Percentiles rank a stretch among this genome's conserved stretches.
Conservation (phyloP, 2,797 vertebrate species). For the Sparidentex hasta region DNA sequence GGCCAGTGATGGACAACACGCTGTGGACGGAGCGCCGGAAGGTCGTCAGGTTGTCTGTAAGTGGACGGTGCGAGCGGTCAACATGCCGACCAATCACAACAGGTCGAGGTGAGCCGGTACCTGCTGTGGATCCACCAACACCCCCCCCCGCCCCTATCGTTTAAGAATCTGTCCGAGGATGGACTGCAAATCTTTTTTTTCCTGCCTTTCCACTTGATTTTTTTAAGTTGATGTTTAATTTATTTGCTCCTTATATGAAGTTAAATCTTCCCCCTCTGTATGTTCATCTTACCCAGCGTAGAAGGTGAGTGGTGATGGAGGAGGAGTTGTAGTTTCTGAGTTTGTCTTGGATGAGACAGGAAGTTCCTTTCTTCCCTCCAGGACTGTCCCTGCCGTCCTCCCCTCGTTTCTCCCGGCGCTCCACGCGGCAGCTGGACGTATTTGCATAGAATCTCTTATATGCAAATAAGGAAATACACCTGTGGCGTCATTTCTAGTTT, state of each 20-base stretch:
- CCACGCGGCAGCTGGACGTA: constrained; percentile 23
- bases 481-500: constrained; percentile 33
- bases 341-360: constrained; percentile 19
- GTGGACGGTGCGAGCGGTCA: constrained; percentile 28
- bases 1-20: constrained; percentile 43
- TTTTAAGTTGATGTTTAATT: constrained; percentile 14
- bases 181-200: constrained; percentile 55
- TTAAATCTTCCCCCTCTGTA: constrained; percentile 6
- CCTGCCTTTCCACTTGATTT: constrained; percentile 36
- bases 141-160: constrained; percentile 6
- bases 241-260: constrained; percentile 21
- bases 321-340: constrained; percentile 12
- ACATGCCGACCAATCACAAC: constrained; percentile 33
- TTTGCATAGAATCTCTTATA: constrained; percentile 49
- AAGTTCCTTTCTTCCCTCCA: background rate
- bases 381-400: background rate
- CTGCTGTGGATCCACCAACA: constrained; percentile 41
- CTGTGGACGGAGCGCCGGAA: constrained; percentile 22
- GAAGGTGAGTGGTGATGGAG: background rate
- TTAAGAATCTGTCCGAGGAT: constrained; percentile 40
- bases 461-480: constrained; percentile 53
- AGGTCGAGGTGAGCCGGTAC: constrained; percentile 44
- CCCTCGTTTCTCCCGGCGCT: constrained; percentile 7
- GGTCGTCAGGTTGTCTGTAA: constrained; percentile 41
- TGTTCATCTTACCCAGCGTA: constrained; percentile 1